phyloP scores from a whole-genome alignment of 2,888 invertebrate genomes.

The Penaeus monodon region DNA sequence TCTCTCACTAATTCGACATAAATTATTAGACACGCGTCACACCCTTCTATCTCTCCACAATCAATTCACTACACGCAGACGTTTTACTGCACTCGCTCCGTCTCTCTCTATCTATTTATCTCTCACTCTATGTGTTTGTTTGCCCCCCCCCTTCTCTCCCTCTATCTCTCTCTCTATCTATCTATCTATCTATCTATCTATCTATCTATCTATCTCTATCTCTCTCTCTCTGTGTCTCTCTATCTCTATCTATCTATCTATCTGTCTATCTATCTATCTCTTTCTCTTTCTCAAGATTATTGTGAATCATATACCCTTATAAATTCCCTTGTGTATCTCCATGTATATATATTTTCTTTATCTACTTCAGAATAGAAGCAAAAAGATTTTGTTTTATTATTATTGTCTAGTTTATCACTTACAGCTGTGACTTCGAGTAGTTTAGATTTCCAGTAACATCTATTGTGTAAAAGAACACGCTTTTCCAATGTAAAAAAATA shows the following conservation, averaged over 20 bases:
- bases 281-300: too few relatives aligned
- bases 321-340: background rate
- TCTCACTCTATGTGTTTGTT: conserved; percentile 1
- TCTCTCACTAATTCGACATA: too few relatives aligned
- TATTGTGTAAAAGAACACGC: too few relatives aligned
- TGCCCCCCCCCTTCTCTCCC: background rate
- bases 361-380: background rate
- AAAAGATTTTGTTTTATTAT: background rate
- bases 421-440: too few relatives aligned
- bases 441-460: too few relatives aligned
- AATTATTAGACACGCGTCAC: too few relatives aligned
- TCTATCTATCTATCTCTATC: conserved; percentile 18
- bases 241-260: conserved; percentile 5
- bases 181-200: conserved; percentile 2
- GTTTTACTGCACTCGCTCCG: background rate
- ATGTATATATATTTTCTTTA: background rate
- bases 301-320: too few relatives aligned
- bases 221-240: conserved; percentile 8
- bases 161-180: background rate
- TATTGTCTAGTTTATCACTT: background rate
- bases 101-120: conserved; percentile 14
- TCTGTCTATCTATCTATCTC: conserved; percentile 3
- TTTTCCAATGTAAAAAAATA: too few relatives aligned
- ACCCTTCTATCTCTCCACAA: too few relatives aligned
- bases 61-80: background rate